Percentiles rank a stretch among this genome's conserved stretches.
Evolutionary conservation across 2,888 invertebrate species (phyloP).

Genomic region (Dascillus cervinus): DNA sequence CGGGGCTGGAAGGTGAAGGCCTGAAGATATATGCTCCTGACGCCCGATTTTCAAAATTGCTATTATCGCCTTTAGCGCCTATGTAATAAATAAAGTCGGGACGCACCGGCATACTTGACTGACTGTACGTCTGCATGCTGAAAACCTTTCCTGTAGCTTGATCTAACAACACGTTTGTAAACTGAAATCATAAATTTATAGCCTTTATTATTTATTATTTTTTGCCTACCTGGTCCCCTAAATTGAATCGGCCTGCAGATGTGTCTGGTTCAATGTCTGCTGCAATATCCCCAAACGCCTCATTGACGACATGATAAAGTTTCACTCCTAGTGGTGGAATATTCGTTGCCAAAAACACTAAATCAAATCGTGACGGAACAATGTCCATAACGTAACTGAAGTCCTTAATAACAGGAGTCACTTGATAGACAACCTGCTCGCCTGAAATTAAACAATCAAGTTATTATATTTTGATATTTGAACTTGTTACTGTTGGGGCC

Average conservation of each 20-base stretch:
- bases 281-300: background rate
- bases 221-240: too few relatives aligned
- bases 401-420: conserved; percentile 11
- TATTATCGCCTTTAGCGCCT: conserved; percentile 44
- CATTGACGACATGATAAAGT: conserved; percentile 52
- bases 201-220: too few relatives aligned
- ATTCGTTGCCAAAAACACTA: conserved; percentile 58
- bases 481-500: conserved; percentile 11
- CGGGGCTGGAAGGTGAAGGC: conserved; percentile 34
- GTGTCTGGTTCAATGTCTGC: conserved; percentile 1
- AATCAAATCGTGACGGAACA: conserved; percentile 39
- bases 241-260: background rate
- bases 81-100: conserved; percentile 70
- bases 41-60: conserved; percentile 43
- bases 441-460: conserved; percentile 6
- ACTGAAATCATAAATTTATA: too few relatives aligned
- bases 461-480: background rate
- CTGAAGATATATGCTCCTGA: conserved; percentile 65
- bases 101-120: too few relatives aligned
- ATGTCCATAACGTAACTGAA: conserved; percentile 15
- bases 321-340: conserved; percentile 61
- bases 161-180: too few relatives aligned
- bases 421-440: conserved; percentile 13
- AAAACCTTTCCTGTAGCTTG: too few relatives aligned
- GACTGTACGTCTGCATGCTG: too few relatives aligned